Percentiles rank a stretch among this genome's conserved stretches.
phyloP scores from a whole-genome alignment of 2,888 invertebrate species.

The Trissolcus japonicus region DNA sequence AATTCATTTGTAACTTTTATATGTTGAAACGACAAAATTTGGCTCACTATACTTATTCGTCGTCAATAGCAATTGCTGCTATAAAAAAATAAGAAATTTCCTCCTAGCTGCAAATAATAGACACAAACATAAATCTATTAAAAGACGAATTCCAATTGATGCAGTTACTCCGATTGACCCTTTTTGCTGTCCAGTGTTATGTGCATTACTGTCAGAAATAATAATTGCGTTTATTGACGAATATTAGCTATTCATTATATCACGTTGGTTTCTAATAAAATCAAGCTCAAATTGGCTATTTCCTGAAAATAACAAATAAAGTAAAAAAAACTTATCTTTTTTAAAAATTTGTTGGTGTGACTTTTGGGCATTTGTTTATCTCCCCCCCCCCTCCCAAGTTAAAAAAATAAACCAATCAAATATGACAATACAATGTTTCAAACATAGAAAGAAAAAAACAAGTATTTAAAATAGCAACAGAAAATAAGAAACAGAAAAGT shows the following conservation, averaged over 20 bases:
- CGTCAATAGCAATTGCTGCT: neutral
- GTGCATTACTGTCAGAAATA: slow-evolving; percentile 7
- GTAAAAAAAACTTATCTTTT: no score
- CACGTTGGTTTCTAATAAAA: slow-evolving; percentile 11
- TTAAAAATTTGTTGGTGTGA: no score
- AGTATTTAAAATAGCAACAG: no score
- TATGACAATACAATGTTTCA: no score
- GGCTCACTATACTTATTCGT: neutral
- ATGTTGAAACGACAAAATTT: neutral
- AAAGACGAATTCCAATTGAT: slow-evolving; percentile 34
- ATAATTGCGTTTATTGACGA: slow-evolving; percentile 26
- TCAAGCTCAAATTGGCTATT: neutral
- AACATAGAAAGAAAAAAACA: no score
- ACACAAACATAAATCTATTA: slow-evolving; percentile 25
- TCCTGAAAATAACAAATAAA: neutral
- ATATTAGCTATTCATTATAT: slow-evolving; percentile 21
- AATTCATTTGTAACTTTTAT: neutral
- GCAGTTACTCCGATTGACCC: slow-evolving; percentile 31
- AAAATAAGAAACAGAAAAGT: no score
- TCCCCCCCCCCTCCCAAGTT: no score
- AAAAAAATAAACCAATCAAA: no score
- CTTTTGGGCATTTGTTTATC: no score
- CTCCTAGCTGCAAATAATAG: neutral
- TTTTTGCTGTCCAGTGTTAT: slow-evolving; percentile 13
- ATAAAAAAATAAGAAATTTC: neutral